phyloP scores from a whole-genome alignment of 2,113 vertebrate genomes.

The Pelusios castaneus region DNA sequence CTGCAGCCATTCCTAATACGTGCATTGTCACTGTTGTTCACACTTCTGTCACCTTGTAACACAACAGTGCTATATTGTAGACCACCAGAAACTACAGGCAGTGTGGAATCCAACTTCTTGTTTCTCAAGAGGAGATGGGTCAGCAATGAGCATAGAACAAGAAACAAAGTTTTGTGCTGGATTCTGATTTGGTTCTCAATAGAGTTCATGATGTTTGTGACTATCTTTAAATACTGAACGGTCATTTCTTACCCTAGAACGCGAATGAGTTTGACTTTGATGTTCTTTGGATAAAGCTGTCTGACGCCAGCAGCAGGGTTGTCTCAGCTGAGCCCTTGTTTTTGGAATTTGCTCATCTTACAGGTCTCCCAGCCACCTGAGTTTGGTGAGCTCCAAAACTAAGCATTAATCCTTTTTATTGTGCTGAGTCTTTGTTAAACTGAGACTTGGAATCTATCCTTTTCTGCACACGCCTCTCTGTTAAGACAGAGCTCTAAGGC shows the following conservation, averaged over 20 bases:
- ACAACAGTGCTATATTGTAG: neutral
- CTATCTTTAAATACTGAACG: neutral
- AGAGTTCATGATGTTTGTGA: neutral
- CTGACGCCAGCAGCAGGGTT: neutral
- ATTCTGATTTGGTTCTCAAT: neutral
- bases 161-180: neutral
- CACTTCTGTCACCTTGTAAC: neutral
- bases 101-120: neutral
- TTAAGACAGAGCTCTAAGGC: too few species aligned
- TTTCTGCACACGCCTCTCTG: too few species aligned
- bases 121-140: neutral
- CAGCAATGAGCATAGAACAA: too few species aligned
- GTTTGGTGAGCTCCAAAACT: too few species aligned
- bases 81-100: neutral
- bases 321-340: neutral
- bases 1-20: rapidly evolving
- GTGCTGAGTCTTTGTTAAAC: too few species aligned
- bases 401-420: too few species aligned
- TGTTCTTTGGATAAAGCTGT: neutral
- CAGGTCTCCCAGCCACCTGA: too few species aligned
- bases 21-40: too few species aligned
- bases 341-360: neutral
- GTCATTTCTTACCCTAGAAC: neutral
- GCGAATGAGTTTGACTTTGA: neutral
- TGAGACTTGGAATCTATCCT: too few species aligned